Percentiles rank a stretch among this genome's conserved stretches.
These are phyloP conservation scores for Dasypus novemcinctus DNA, from an alignment of 2,113 vertebrate species.

Conservation along the genomic window DNA sequence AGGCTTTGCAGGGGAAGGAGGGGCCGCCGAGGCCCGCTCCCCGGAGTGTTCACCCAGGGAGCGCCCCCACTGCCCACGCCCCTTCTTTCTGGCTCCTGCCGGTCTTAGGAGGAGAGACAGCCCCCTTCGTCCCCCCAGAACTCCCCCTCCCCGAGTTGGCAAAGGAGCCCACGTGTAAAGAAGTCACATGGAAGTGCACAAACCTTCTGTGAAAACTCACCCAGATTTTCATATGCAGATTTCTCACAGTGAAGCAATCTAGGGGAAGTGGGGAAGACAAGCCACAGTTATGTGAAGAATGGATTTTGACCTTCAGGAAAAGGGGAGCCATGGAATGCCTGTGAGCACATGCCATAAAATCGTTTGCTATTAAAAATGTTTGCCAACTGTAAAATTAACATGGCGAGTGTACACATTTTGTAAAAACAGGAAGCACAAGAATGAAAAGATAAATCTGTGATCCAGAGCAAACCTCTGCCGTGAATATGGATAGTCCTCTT, in stretches of 20 bases:
- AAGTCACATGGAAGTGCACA: background rate
- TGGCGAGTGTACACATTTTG: background rate
- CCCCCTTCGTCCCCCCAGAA: background rate
- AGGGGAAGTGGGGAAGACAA: background rate
- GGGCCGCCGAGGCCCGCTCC: background rate
- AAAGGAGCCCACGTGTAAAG: background rate
- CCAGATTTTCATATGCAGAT: background rate
- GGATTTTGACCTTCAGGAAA: background rate
- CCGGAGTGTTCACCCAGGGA: too few species aligned
- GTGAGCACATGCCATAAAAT: background rate
- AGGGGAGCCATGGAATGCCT: background rate
- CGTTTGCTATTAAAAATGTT: background rate
- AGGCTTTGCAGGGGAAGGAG: slow-evolving; percentile 36
- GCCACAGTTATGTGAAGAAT: background rate
- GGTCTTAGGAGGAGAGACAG: too few species aligned
- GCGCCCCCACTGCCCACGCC: too few species aligned
- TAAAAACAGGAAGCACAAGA: slow-evolving; percentile 8
- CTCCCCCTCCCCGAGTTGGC: background rate
- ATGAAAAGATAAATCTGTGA: background rate
- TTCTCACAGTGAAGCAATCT: slow-evolving; percentile 20
- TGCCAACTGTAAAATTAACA: background rate
- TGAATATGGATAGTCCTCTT: background rate
- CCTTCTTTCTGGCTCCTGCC: too few species aligned
- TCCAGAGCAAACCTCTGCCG: background rate
- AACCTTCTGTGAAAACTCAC: background rate